Evolutionary conservation across 2,888 invertebrate genomes (phyloP), one percentile per base, ranked within the genome.

Genomic region (Lordiphosa andalusiaca): DNA sequence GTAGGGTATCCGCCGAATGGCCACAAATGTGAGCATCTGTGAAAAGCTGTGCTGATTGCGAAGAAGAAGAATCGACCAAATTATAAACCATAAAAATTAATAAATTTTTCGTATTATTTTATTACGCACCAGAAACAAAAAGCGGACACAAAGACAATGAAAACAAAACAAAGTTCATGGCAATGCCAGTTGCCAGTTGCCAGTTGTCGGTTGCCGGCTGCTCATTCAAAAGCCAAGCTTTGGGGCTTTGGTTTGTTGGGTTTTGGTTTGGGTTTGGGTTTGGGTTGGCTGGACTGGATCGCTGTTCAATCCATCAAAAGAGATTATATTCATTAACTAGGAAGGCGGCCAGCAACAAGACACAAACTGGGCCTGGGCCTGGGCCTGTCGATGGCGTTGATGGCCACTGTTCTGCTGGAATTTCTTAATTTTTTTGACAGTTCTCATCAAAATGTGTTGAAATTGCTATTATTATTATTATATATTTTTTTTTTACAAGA

Each of bases 361-460:
- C 58, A 46, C 37, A 40, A 42, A 48, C 47, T 53, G 10, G 39
- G 37, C 36, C 10, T 53, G 10, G 39, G 37, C 36, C 10, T 13
- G 42, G 44, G 19, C 23, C 25, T 33, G 21, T 48, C 49, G 42
- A 42, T 56, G 53, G 65, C 58, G 55, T 57, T 61, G 72, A 72
- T 58, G 76, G 57, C 69, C 73, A 73, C 59, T 59, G 72, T 61
- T 55, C 59, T 65, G 73, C 58, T 84, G 68, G 61, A 83, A 84
- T 85, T 81, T 73, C 67, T 67, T 66, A 73, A 76, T 73, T 69
- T 71, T 84, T 69, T 73, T 81, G 81, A 84, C 84, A 81, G 69
- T 77, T 85, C 75, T 51, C 84, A 81, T 81, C 74, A 84, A 69
- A 81, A 84, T 77, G 85, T 80, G 80, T 80, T 80, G 80, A 80